Evolutionary conservation across 2,888 invertebrate genomes (phyloP).

Genomic region (Cartodere bifasciata): DNA sequence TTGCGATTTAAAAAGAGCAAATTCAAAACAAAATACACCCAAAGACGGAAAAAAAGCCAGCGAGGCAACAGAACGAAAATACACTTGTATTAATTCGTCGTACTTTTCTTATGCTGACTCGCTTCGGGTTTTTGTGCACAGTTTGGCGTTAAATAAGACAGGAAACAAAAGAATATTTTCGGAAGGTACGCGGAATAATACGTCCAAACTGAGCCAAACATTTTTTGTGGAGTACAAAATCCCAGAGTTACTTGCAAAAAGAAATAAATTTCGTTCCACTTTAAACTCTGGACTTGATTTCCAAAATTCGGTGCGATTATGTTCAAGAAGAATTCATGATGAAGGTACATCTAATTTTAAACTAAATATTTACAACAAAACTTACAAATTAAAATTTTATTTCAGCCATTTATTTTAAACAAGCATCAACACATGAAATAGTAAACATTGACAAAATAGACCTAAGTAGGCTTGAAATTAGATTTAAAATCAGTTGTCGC

Average conservation of each 20-base stretch:
- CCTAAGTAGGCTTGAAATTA: conserved; percentile 27
- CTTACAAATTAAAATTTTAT: no score
- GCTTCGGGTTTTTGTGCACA: conserved; percentile 34
- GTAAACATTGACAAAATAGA: conserved; percentile 26
- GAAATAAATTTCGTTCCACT: conserved; percentile 21
- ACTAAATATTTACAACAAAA: conserved; percentile 8
- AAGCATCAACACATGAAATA: conserved; percentile 34
- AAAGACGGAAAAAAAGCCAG: conserved; percentile 8
- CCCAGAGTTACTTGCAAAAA: conserved; percentile 26
- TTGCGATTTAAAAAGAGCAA: conserved; percentile 18
- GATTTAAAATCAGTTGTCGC: conserved; percentile 36
- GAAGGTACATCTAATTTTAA: conserved; percentile 25
- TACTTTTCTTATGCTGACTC: conserved; percentile 32
- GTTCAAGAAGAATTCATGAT: conserved; percentile 32
- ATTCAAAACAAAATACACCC: conserved; percentile 2
- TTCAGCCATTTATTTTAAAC: conserved; percentile 36
- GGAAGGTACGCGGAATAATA: conserved; percentile 15
- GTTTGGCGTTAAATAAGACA: conserved; percentile 33
- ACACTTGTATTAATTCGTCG: no score
- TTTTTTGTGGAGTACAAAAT: conserved; percentile 38
- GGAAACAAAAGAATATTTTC: conserved; percentile 34
- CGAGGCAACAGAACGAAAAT: conserved; percentile 16
- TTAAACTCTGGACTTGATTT: conserved; percentile 30
- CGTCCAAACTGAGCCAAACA: conserved; percentile 23
- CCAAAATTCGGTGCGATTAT: conserved; percentile 29